These are phyloP conservation scores for Merluccius polli DNA, from an alignment of 2,797 vertebrate genomes.

Conservation along the genomic window DNA sequence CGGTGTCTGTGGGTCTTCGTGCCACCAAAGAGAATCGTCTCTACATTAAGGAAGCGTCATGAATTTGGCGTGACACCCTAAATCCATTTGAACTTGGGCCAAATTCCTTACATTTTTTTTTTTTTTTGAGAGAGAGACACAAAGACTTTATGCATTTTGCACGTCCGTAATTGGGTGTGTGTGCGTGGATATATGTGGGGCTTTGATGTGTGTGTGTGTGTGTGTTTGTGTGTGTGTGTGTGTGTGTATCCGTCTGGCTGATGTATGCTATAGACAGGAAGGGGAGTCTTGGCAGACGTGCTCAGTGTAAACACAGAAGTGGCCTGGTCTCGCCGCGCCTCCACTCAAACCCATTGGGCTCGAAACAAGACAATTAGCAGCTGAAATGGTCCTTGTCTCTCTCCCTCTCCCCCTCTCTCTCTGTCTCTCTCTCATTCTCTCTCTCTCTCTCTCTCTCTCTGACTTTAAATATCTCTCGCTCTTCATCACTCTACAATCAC, in stretches of 20 bases:
- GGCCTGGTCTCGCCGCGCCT: conserved; percentile 31
- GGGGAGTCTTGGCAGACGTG: conserved; percentile 46
- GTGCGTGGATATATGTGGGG: conserved; percentile 30
- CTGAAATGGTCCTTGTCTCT: conserved; percentile 1
- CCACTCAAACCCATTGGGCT: conserved; percentile 42
- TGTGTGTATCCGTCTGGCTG: conserved; percentile 3
- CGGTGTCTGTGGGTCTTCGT: not conserved
- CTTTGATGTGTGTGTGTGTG: conserved; percentile 52
- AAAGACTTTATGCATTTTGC: not conserved
- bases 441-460: not conserved
- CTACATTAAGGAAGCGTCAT: not conserved
- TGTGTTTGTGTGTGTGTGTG: not conserved
- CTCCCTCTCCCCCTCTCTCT: not conserved
- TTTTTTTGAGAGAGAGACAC: conserved; percentile 29
- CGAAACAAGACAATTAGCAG: conserved; percentile 50
- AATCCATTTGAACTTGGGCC: conserved; percentile 18
- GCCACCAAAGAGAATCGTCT: not conserved
- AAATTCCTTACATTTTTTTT: conserved; percentile 21
- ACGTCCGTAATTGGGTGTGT: not conserved
- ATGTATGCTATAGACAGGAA: conserved; percentile 35
- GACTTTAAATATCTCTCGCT: not conserved
- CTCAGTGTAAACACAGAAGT: conserved; percentile 49
- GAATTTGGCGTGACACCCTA: conserved; percentile 11
- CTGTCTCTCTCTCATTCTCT: not conserved
- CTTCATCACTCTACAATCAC: not conserved